Percentiles rank a stretch among this genome's conserved stretches.
These are phyloP conservation scores for Coelinius sp. DNA, from an alignment of 2,888 invertebrate species.

Conservation along the genomic window DNA sequence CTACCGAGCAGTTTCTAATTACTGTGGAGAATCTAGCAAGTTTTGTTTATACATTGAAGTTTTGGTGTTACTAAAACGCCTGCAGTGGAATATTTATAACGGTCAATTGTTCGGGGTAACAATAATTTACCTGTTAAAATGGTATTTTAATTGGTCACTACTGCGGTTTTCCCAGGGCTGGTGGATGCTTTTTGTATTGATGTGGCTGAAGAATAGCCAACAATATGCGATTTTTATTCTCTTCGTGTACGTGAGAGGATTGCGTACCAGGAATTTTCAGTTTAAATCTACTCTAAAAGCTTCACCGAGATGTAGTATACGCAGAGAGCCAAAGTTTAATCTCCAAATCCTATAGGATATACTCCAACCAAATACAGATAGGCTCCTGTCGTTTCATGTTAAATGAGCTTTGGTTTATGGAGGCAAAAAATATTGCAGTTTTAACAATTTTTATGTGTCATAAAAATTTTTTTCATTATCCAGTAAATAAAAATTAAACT, in stretches of 20 bases:
- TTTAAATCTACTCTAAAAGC: slow-evolving; percentile 29
- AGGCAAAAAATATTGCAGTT: background rate
- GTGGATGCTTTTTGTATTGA: background rate
- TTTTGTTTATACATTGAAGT: background rate
- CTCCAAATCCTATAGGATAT: slow-evolving; percentile 21
- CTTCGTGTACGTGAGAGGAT: slow-evolving; percentile 3
- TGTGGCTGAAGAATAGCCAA: background rate
- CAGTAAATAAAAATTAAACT: too few relatives aligned
- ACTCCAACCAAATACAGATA: slow-evolving; percentile 10
- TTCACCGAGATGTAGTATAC: slow-evolving; percentile 4
- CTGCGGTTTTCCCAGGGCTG: background rate
- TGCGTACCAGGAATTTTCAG: slow-evolving; percentile 10
- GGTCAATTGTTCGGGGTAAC: background rate
- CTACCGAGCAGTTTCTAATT: slow-evolving; percentile 25
- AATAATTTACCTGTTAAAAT: background rate
- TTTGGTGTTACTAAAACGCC: background rate
- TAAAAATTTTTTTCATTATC: too few relatives aligned
- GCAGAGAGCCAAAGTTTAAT: slow-evolving; percentile 24
- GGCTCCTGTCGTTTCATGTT: background rate
- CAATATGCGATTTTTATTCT: slow-evolving; percentile 15
- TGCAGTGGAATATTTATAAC: background rate
- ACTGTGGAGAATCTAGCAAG: background rate
- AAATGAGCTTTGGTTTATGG: background rate
- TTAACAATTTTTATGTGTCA: background rate
- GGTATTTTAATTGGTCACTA: background rate